Base-by-base conservation (phyloP, 2,113 vertebrate genomes). In the Holacanthus passer region DNA sequence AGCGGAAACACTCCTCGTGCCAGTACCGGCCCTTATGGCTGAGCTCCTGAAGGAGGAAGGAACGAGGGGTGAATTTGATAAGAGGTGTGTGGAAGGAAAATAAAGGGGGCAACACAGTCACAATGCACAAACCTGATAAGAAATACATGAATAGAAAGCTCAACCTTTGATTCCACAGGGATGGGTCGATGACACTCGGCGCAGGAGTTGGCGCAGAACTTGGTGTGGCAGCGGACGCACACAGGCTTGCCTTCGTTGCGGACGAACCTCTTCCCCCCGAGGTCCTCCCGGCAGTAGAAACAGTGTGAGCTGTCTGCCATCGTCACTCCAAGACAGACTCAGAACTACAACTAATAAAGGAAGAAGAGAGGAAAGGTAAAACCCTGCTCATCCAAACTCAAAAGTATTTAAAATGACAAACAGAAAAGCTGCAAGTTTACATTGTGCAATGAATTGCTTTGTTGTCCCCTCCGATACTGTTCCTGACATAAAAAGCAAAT, bases 161-260 rank as follows among this genome's bases (percentile, higher is more conserved):
- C 29, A 10, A 97, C 97, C 97, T 99, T 99, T 66, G 97, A 94
- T 73, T 98, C 97, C 0, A 97, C 97, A 0, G 97, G 94, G 0
- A 99, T 99, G 80, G 97, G 96, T 67, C 97, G 97, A 70, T 94
- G 96, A 90, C 98, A 99, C 71, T 98, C 97, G 0, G 86, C 93
- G 9, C 98, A 99, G 87, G 94, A 96, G 95, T 98, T 98, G 95
- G 98, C 97, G 0, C 97, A 98, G 94, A 99, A 94, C 93, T 98
- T 99, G 60, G 98, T 97, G 1, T 98, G 97, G 92, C 98, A 99
- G 84, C 96, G 97, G 67, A 98, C 94, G 0, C 98, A 99, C 92
- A 97, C 97, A 27, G 96, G 96, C 35, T 93, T 93, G 1, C 96
- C 97, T 5, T 99, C 97, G 31, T 96, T 98, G 89, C 97, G 93